Evolutionary conservation across 2,888 invertebrate genomes (phyloP).

Genomic region (Pristionchus entomophagus): DNA sequence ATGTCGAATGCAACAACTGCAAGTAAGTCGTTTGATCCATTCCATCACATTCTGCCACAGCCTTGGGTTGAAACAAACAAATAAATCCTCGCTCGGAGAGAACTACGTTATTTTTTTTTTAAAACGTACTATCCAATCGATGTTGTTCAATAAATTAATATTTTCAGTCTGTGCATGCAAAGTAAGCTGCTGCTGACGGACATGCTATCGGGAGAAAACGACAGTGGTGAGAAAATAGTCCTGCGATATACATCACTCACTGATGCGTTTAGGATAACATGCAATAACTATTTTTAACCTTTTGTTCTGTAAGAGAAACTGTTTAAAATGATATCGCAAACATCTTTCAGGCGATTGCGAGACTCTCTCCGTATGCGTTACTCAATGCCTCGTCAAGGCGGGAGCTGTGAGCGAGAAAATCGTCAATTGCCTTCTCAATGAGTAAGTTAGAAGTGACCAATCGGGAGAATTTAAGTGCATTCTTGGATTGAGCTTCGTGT

Average conservation of each 20-base stretch:
- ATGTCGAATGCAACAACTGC: constrained; percentile 22
- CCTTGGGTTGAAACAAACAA: too few relatives aligned
- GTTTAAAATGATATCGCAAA: neutral
- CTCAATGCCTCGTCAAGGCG: constrained; percentile 37
- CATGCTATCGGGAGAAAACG: constrained; percentile 40
- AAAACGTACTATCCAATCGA: too few relatives aligned
- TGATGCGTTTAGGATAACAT: neutral
- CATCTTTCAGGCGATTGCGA: constrained; percentile 17
- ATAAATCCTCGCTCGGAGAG: too few relatives aligned
- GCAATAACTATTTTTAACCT: neutral
- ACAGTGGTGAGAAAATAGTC: constrained; percentile 19
- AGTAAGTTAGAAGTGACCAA: neutral
- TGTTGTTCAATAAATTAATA: neutral
- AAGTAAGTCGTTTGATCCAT: too few relatives aligned
- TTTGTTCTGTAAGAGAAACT: neutral
- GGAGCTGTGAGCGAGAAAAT: constrained; percentile 30
- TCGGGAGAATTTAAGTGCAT: neutral
- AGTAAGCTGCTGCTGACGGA: constrained; percentile 11
- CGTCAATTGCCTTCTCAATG: constrained; percentile 18
- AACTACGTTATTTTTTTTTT: neutral
- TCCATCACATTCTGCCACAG: too few relatives aligned
- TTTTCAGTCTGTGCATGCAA: constrained; percentile 41
- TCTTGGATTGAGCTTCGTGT: too few relatives aligned
- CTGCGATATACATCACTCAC: neutral
- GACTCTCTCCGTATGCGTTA: constrained; percentile 19